Percentiles rank a stretch among this genome's conserved stretches.
Conservation (phyloP, 2,113 vertebrate species). For the Agelaius tricolor region DNA sequence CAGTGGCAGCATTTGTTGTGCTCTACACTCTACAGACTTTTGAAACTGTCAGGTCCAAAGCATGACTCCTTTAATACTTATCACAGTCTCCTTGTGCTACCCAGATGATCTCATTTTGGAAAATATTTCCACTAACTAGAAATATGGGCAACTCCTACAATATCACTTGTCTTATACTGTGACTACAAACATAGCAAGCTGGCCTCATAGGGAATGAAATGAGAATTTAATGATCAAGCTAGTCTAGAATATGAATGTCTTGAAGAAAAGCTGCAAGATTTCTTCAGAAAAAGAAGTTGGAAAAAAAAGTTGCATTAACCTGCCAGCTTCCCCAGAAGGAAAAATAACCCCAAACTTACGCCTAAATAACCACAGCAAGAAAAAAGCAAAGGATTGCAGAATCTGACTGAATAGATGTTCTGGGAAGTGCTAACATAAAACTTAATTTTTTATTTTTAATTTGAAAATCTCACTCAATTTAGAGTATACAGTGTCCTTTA, state of each 20-base stretch:
- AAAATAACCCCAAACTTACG: neutral
- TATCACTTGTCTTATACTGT: neutral
- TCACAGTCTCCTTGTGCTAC: neutral
- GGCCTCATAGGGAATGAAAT: neutral
- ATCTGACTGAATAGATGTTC: neutral
- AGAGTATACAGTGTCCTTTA: neutral
- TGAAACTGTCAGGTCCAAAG: neutral
- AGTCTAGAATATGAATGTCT: neutral
- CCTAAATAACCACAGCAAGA: neutral
- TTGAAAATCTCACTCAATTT: neutral
- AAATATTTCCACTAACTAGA: neutral
- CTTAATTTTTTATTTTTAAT: neutral
- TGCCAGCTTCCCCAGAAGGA: neutral
- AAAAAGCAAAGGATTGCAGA: neutral
- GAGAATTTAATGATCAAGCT: neutral
- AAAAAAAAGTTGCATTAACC: neutral
- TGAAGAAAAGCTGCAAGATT: neutral
- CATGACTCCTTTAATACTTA: neutral
- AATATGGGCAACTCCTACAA: neutral
- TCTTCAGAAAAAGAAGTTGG: neutral
- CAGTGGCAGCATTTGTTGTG: neutral
- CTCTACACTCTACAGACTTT: neutral
- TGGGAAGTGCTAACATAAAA: neutral
- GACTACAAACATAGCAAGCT: neutral
- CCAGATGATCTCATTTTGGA: neutral